Base-by-base conservation (phyloP, 37 sponge, comb jelly and placozoan species). In the Eunapius fragilis region DNA sequence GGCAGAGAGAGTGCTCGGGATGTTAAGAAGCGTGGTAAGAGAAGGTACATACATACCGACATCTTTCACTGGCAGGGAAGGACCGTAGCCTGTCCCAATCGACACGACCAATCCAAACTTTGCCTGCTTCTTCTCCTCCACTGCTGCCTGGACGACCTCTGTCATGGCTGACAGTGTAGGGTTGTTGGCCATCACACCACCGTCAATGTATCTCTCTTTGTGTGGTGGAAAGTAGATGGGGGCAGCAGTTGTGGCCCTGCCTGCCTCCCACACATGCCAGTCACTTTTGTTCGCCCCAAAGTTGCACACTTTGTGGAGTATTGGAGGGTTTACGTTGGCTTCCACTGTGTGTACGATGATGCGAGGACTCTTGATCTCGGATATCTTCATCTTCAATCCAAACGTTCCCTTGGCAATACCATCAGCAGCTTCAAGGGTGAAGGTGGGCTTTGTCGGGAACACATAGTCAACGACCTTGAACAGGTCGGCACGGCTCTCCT, bases 261-360 rank as follows among this genome's bases (percentile, higher is more conserved):
- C 81, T 22, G 38, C 87, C 80, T 72, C 75, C 75, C 78, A 79
- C 26, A 87, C 75, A 80, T 89, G 85, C 83, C 82, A 50, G 32
- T 84, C 84, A 38, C 78, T 68, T 6, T 41, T 41, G n/a, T 80
- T 13, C 28, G 72, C 67, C 14, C 86, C 89, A 82, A 84, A 92
- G 80, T 86, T 92, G 74, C 80, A 70, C 77, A 92, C 86, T 32
- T 89, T 38, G 47, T 92, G 87, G 14, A 92, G 84, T 69, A 84
- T 80, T 67, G 85, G 82, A n/a, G 93, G 93, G 32, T 72, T 81
- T 50, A 80, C 36, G 58, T 85, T 83, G 9, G 89, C 89, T 5
- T 85, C 49, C 27, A 84, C 80, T 9, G 93, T 86, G 12, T 89
- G 85, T 23, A 92, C 73, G 4, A 92, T 88, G 48, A 85, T 78